Conservation (phyloP, 2,888 invertebrate genomes). For the Drosophila neutralis region DNA sequence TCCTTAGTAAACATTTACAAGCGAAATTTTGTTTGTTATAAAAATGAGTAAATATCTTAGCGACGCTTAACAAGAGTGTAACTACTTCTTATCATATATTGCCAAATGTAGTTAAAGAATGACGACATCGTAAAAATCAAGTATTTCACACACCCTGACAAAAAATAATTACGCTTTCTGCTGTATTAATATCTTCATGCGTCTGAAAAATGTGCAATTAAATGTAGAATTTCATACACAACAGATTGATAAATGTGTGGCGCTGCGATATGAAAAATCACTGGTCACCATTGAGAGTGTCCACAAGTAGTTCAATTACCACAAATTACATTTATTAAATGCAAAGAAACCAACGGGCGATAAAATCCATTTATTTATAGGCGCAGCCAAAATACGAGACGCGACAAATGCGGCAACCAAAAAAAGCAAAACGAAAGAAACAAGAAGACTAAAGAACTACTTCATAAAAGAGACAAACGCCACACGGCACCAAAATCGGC, state of each 20-base stretch:
- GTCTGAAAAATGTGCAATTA: constrained; percentile 55
- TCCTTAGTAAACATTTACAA: neutral
- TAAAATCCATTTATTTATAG: constrained; percentile 75
- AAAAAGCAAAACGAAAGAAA: constrained; percentile 27
- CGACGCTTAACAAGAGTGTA: neutral
- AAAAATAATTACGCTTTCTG: constrained; percentile 34
- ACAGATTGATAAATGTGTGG: constrained; percentile 45
- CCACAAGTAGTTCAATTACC: constrained; percentile 68
- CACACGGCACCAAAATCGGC: constrained; percentile 34
- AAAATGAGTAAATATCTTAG: neutral
- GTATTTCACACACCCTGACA: constrained; percentile 2
- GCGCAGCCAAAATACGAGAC: constrained; percentile 60
- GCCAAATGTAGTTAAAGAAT: neutral
- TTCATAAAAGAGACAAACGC: constrained; percentile 60
- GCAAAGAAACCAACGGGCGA: constrained; percentile 52
- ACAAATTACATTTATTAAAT: constrained; percentile 79
- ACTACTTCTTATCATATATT: neutral
- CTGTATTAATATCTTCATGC: constrained; percentile 43
- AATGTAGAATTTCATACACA: constrained; percentile 50
- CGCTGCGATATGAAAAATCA: constrained; percentile 29
- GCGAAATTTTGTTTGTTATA: neutral
- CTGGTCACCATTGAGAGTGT: constrained; percentile 27
- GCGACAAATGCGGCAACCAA: constrained; percentile 22
- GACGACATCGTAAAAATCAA: constrained; percentile 1
- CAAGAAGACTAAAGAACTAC: constrained; percentile 25